Base-by-base conservation (phyloP, 2,888 invertebrate species). In the Ornithoptera alexandrae region DNA sequence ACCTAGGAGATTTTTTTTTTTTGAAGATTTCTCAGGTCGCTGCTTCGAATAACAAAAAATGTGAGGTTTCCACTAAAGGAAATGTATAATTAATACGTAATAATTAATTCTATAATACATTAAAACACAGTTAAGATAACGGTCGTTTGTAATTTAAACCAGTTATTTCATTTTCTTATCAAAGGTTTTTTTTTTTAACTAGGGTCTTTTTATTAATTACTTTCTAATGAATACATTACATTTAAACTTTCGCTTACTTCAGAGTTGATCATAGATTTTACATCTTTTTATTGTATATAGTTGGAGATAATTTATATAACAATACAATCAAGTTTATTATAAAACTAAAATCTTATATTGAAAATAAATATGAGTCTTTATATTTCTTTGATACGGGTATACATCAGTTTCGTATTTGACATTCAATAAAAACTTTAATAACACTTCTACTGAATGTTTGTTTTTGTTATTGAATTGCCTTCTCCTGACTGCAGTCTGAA, bases 391-490 rank as follows among this genome's bases (percentile, higher is more conserved):
- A 18, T 53, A 50, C 50, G 50, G 6, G 2, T 18, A 18, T 18
- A 53, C 18, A 12, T 53, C n/a, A 53, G n/a, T 53, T 53, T 53
- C 18, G 53, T 60, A 62, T 62, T 62, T 6, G 62, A 62, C 56
- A 30, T 62, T 61, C 46, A 56, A 39, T 17, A 67, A 67, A 59
- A 63, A 67, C 63, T 67, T 63, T 59, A 46, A 42, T 63, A 67
- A 53, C 61, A 60, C 22, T 57, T 61, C 56, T 46, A 18, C 61
- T 50, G 46, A n/a, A 62, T 57, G 70, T 65, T 68, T 71, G 70
- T 67, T 65, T 70, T 67, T 71, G 58, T 71, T 71, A 71, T 71
- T 67, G 70, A 61, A 65, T 71, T 65, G 58, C 61, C 56, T 65
- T 24, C 57, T 67, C 46, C 64, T 65, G 57, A 64, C 63, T 65